Conservation (phyloP, 2,113 vertebrate genomes). For the Chaetops frenatus region DNA sequence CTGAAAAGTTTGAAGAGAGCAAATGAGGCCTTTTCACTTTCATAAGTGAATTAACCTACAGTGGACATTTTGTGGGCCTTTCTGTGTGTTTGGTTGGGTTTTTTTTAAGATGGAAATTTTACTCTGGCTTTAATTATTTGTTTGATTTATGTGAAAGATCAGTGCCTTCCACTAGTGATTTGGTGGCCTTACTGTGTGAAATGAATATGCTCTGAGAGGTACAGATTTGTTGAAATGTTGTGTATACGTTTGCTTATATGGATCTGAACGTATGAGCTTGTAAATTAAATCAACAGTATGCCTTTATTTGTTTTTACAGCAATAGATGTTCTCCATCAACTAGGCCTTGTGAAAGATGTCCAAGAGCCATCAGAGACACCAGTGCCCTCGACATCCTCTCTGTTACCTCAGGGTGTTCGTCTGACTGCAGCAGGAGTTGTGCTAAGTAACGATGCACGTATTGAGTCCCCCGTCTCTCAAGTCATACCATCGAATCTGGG, state of each 20-base stretch:
- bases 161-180: not conserved
- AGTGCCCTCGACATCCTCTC: slow-evolving; percentile 45
- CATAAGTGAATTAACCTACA: not conserved
- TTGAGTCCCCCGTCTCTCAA: slow-evolving; percentile 75
- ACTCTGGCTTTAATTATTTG: not conserved
- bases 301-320: slow-evolving; percentile 74
- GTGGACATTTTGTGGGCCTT: not conserved
- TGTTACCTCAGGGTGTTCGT: slow-evolving; percentile 68
- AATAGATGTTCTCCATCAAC: slow-evolving; percentile 86
- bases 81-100: not conserved
- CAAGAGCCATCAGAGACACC: slow-evolving; percentile 54
- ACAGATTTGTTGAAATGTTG: not conserved
- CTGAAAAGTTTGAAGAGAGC: not conserved
- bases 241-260: not conserved
- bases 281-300: slow-evolving; percentile 5
- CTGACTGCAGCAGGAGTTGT: slow-evolving; percentile 75
- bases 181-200: not conserved
- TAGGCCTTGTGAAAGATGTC: slow-evolving; percentile 79
- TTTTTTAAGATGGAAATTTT: not conserved
- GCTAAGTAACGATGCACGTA: slow-evolving; percentile 69
- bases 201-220: not conserved
- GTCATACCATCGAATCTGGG: slow-evolving; percentile 75
- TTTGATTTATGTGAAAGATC: not conserved
- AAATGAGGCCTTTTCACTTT: not conserved
- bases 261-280: not conserved